phyloP scores from a whole-genome alignment of 2,113 vertebrate species.

The Perca flavescens region DNA sequence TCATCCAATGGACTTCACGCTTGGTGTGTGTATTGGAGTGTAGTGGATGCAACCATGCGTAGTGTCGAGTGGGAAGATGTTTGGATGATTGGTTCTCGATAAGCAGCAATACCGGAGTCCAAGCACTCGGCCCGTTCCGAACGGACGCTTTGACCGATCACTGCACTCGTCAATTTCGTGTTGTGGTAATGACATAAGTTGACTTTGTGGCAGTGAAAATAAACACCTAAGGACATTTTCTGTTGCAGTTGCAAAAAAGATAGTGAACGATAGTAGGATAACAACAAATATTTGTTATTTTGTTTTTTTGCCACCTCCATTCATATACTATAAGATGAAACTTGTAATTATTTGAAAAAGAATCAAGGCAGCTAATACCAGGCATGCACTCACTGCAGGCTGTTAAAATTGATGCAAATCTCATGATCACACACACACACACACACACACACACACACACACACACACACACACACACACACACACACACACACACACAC shows the following conservation, averaged over 20 bases:
- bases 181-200: too few species aligned
- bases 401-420: constrained; percentile 30
- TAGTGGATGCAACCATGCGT: too few species aligned
- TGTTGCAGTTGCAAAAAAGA: not conserved
- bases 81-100: too few species aligned
- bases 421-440: constrained; percentile 34
- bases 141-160: too few species aligned
- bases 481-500: constrained; percentile 11
- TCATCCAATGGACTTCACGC: too few species aligned
- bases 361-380: not conserved
- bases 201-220: too few species aligned
- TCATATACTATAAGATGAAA: not conserved
- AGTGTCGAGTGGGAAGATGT: too few species aligned
- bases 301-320: not conserved
- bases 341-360: not conserved
- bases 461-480: constrained; percentile 3
- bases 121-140: too few species aligned
- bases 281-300: not conserved
- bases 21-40: too few species aligned
- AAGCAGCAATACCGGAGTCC: too few species aligned
- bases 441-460: constrained; percentile 3
- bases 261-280: not conserved
- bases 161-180: too few species aligned
- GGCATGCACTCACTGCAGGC: constrained; percentile 4
- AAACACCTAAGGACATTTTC: too few species aligned